These are phyloP conservation scores for Drosophila lowei DNA, from an alignment of 1,140 invertebrate species.

Conservation along the genomic window DNA sequence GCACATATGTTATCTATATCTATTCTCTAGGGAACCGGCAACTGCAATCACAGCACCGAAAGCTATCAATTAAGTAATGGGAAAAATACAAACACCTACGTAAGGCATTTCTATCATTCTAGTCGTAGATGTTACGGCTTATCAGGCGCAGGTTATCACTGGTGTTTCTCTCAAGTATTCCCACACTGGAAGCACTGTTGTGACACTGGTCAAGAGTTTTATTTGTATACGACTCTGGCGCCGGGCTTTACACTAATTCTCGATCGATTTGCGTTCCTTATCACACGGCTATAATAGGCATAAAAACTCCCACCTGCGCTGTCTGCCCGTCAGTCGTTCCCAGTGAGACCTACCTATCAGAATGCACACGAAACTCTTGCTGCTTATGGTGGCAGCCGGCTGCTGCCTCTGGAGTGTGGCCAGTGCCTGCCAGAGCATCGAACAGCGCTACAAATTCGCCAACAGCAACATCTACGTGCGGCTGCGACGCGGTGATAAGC, in stretches of 20 bases:
- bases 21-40: conserved; percentile 15
- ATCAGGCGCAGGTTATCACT: conserved; percentile 36
- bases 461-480: conserved; percentile 74
- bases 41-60: conserved; percentile 25
- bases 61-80: conserved; percentile 36
- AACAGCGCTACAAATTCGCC: conserved; percentile 67
- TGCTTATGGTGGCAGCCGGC: conserved; percentile 23
- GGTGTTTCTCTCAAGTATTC: conserved; percentile 8
- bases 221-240: conserved; percentile 34
- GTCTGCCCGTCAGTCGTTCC: conserved; percentile 3
- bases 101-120: background rate
- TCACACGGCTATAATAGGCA: conserved; percentile 35
- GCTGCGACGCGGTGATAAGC: conserved; percentile 53
- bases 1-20: conserved; percentile 1
- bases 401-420: conserved; percentile 33
- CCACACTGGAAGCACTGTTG: conserved; percentile 20
- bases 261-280: conserved; percentile 39
- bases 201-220: conserved; percentile 55
- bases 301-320: background rate
- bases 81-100: conserved; percentile 7
- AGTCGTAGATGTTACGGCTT: conserved; percentile 11
- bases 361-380: conserved; percentile 4
- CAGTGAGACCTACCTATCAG: background rate
- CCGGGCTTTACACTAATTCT: conserved; percentile 3
- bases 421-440: conserved; percentile 46